Base-by-base conservation (phyloP, 2,888 invertebrate genomes). In the Hymenopus coronatus region DNA sequence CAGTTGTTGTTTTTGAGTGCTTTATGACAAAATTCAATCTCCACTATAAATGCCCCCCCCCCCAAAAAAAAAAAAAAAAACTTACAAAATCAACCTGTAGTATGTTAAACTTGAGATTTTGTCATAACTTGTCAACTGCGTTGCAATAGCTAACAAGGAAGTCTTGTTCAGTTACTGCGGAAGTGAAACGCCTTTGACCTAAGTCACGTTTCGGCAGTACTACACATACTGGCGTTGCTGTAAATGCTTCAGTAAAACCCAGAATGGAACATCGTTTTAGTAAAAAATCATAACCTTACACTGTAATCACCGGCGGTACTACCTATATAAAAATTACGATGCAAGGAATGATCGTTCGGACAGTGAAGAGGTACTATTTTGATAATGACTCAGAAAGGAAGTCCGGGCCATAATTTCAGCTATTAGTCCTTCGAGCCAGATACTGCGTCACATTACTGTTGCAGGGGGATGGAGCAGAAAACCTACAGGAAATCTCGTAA, bases 401-500 rank as follows among this genome's bases (percentile, higher is more conserved):
- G 85, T 85, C 54, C 7, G 27, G 81, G 81, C 30, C 28, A 86
- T 86, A 86, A 86, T 86, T 86, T 86, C 54, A 6, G 86, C 86
- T n/a, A 81, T 86, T 86, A 86, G 28, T 28, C 70, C 9, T 28
- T 28, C 54, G 54, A 25, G 6, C 54, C 54, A 15, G 54, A 20
- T 20, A 70, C 54, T 70, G 54, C 54, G 54, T 70, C 54, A 6
- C 20, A 70, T 20, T 20, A 70, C 54, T 70, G 20, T 25, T 6
- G 54, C 54, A 15, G 20, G 54, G 54, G 54, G 54, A 70, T 14
- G 54, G 25, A 70, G 54, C 25, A 70, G 54, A 70, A 70, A 15
- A 70, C 54, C 30, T 30, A 70, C 87, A 82, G 82, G 82, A 33
- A 40, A 28, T 33, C 82, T 87, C 87, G 82, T 87, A 87, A 87